These are phyloP conservation scores for Panzeria rudis DNA, from an alignment of 2,888 invertebrate species.

Conservation along the genomic window DNA sequence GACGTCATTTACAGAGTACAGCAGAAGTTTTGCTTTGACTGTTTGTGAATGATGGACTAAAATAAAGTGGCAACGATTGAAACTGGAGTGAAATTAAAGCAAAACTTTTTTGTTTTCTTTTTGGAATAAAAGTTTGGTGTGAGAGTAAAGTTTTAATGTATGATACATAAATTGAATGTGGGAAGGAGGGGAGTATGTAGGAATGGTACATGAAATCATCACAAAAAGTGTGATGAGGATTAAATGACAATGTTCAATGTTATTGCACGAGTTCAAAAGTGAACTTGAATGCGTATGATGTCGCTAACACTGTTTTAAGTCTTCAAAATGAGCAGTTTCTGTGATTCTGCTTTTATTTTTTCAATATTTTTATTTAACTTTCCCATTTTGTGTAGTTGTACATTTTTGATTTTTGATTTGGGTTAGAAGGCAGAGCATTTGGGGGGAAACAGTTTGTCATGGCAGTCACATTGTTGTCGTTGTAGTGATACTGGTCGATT, in stretches of 20 bases:
- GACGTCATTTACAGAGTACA: conserved; percentile 71
- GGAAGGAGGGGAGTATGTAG: background rate
- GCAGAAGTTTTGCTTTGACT: conserved; percentile 65
- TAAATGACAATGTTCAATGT: conserved; percentile 68
- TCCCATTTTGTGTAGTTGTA: conserved; percentile 56
- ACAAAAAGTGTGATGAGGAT: conserved; percentile 46
- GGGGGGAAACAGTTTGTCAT: conserved; percentile 54
- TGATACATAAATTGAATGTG: background rate
- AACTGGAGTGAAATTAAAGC: conserved; percentile 65
- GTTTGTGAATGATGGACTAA: conserved; percentile 71
- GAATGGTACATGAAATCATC: conserved; percentile 37
- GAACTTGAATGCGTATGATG: conserved; percentile 30
- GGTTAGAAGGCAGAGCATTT: conserved; percentile 31
- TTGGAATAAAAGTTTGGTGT: conserved; percentile 23
- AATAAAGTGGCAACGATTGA: conserved; percentile 72
- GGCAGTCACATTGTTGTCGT: conserved; percentile 36
- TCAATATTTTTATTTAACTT: conserved; percentile 14
- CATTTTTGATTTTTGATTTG: conserved; percentile 69
- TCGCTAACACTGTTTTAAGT: conserved; percentile 68
- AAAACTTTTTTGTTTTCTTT: conserved; percentile 8
- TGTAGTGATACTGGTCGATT: conserved; percentile 7
- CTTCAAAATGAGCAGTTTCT: conserved; percentile 71
- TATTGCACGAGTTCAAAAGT: conserved; percentile 33
- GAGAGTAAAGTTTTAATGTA: conserved; percentile 20
- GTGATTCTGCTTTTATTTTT: conserved; percentile 53